These are phyloP conservation scores for Anhinga rufa DNA, from an alignment of 2,113 vertebrate species.

Conservation along the genomic window DNA sequence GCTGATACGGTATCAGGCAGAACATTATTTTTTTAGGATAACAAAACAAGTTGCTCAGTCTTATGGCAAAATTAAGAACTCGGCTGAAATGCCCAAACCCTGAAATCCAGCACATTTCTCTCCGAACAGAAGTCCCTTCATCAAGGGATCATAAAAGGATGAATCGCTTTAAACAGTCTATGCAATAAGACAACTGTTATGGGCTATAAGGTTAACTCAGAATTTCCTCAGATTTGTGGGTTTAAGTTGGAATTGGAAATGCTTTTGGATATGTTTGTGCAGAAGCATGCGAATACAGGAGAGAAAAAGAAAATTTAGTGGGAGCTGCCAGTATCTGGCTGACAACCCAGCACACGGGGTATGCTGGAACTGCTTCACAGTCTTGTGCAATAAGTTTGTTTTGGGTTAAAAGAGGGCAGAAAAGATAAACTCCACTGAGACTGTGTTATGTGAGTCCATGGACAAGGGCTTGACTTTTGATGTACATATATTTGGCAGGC, in stretches of 20 bases:
- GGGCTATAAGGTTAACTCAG: neutral
- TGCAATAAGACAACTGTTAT: neutral
- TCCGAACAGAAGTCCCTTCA: neutral
- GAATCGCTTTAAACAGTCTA: neutral
- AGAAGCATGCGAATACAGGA: neutral
- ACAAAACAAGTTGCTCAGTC: neutral
- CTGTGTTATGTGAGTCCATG: neutral
- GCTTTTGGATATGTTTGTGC: neutral
- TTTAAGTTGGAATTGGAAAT: neutral
- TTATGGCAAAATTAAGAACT: neutral
- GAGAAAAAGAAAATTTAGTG: constrained; percentile 8
- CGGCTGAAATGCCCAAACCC: neutral
- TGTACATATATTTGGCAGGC: neutral
- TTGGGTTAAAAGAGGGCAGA: constrained; percentile 31
- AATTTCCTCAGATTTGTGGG: neutral
- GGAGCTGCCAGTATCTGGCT: constrained; percentile 50
- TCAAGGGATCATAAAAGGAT: neutral
- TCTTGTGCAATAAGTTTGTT: constrained; percentile 57
- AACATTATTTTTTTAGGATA: neutral
- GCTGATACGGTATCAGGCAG: neutral
- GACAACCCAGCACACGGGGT: neutral
- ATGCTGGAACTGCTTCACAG: constrained; percentile 19
- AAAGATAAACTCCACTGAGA: constrained; percentile 12
- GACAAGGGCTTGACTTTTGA: constrained; percentile 25
- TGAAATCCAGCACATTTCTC: neutral